A percentile compares a stretch with the other conserved stretches of the same genome.
Evolutionary conservation across 2,113 vertebrate genomes (phyloP).

Genomic region (Alligator mississippiensis): DNA sequence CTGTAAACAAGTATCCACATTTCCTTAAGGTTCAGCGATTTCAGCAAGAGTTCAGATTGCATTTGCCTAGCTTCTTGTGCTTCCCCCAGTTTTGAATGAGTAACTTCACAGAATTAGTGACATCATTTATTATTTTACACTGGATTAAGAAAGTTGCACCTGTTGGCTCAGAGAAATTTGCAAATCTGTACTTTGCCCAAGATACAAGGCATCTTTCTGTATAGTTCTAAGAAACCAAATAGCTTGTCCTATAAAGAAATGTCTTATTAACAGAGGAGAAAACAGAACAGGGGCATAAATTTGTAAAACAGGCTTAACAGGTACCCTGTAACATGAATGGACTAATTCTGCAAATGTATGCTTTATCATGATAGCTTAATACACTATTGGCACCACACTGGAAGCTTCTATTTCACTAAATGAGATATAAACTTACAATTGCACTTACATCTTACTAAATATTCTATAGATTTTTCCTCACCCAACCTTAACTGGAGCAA

Average conservation of each 20-base stretch:
- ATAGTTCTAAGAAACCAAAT: neutral
- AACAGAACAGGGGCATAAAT: neutral
- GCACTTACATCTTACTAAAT: neutral
- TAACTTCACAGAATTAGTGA: accelerated
- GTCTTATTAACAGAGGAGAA: neutral
- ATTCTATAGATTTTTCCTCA: neutral
- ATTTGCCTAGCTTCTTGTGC: neutral
- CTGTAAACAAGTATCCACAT: neutral
- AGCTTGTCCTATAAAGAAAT: neutral
- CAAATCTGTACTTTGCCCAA: accelerated
- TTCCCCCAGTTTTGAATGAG: neutral
- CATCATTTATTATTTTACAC: neutral
- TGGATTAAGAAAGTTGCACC: neutral
- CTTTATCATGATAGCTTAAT: neutral
- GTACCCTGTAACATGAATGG: neutral
- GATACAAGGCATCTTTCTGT: accelerated
- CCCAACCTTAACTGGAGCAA: neutral
- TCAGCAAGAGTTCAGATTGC: neutral
- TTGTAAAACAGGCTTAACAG: neutral
- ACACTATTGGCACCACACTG: neutral
- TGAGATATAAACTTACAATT: neutral
- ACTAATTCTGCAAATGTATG: neutral
- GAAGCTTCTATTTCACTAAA: neutral
- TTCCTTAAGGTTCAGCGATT: neutral
- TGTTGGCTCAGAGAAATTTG: accelerated